phyloP scores from a whole-genome alignment of 2,888 invertebrate species.

The Platycnemis pennipes region DNA sequence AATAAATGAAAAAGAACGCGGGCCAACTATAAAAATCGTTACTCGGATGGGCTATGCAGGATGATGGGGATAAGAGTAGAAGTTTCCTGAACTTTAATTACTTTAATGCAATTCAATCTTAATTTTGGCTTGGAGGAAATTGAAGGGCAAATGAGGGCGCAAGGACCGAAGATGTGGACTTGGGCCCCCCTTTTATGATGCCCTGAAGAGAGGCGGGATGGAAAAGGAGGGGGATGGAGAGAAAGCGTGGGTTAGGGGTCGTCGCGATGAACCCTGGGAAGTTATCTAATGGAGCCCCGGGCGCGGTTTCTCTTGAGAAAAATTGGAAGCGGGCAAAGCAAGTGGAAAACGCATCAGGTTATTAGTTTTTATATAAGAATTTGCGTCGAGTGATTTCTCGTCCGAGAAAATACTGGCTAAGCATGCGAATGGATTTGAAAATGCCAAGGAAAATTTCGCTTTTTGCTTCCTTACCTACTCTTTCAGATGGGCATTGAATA shows the following conservation, averaged over 20 bases:
- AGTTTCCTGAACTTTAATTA: conserved; percentile 43
- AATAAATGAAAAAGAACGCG: not conserved
- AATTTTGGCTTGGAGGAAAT: conserved; percentile 4
- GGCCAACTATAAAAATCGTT: not conserved
- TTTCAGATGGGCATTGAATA: not conserved
- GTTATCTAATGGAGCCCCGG: not conserved
- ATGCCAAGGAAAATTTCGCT: too few relatives aligned
- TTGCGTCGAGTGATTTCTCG: not conserved
- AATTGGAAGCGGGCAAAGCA: not conserved
- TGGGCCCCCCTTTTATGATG: not conserved
- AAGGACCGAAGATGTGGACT: not conserved
- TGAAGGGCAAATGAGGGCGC: conserved; percentile 49
- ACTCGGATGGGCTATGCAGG: not conserved
- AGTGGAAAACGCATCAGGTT: not conserved
- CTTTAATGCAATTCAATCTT: conserved; percentile 48
- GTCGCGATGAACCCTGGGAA: not conserved
- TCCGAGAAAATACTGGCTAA: not conserved
- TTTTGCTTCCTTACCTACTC: not conserved
- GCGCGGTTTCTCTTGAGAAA: not conserved
- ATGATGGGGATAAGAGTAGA: not conserved
- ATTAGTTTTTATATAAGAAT: not conserved
- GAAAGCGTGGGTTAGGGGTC: not conserved
- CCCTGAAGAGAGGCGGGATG: not conserved
- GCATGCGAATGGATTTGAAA: too few relatives aligned
- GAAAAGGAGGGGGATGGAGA: not conserved